phyloP scores from a whole-genome alignment of 1,140 invertebrate species.

The Danaus plexippus region DNA sequence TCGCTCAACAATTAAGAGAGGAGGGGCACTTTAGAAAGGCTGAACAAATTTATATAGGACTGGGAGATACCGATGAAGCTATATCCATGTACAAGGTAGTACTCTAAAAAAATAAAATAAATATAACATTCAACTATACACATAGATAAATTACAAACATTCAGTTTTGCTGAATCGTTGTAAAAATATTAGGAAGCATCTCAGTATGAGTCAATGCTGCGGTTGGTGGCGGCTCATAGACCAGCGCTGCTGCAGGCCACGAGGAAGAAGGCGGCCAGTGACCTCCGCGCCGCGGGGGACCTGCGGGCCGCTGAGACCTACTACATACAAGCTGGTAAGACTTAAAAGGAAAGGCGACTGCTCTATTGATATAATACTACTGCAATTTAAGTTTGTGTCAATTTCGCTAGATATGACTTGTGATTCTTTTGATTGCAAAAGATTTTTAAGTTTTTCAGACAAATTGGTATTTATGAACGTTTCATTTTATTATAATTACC shows the following conservation, averaged over 20 bases:
- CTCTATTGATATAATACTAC: too few species aligned
- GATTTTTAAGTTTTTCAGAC: too few species aligned
- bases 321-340: conserved; percentile 80
- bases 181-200: conserved; percentile 47
- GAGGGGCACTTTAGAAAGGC: conserved; percentile 79
- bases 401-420: too few species aligned
- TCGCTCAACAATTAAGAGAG: conserved; percentile 79
- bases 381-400: too few species aligned
- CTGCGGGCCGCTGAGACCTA: conserved; percentile 92
- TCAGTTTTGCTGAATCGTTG: too few species aligned
- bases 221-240: conserved; percentile 89
- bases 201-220: conserved; percentile 76
- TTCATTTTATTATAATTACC: too few species aligned
- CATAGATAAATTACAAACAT: too few species aligned
- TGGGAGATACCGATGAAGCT: conserved; percentile 91
- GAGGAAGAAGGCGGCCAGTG: conserved; percentile 89
- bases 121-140: too few species aligned
- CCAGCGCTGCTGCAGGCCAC: conserved; percentile 89
- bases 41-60: conserved; percentile 92
- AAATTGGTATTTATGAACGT: too few species aligned
- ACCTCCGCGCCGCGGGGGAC: conserved; percentile 88
- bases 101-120: neutral
- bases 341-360: too few species aligned
- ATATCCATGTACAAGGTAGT: conserved; percentile 95
- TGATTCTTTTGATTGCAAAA: neutral